Evolutionary conservation across 2,888 invertebrate genomes (phyloP), one percentile per base, ranked within the genome.

Genomic region (Blastobasis lacticolella): DNA sequence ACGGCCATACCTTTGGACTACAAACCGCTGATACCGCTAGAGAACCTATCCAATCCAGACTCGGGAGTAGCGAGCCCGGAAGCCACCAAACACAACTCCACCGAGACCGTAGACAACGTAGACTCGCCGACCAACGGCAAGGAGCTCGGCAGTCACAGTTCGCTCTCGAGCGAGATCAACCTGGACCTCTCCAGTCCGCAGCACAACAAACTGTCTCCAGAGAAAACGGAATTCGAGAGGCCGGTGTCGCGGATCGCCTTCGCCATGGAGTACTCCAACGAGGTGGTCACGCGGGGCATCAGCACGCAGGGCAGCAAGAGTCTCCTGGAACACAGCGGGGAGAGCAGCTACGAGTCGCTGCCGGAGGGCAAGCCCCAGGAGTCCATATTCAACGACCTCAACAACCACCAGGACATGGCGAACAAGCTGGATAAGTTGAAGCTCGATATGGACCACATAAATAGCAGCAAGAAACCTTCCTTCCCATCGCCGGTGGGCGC

Each of bases 31-130:
- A 70, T 76, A 38, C 71, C 78, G 0, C 54, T 82, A 10, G 87
- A 86, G 57, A 87, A 81, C 58, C 66, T 82, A 1, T 88, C 88
- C 5, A 88, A 88, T 53, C 88, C 88, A 0, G 89, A 89, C 52
- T 90, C 91, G 0, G 88, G 89, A 0, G 86, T 90, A 4, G 88
- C 90, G 7, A 91, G 90, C 63, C 90, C 91, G 0, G 89, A 89
- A 42, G 85, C 86, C 0, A 90, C 90, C 3, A 90, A 90, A 63
- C 90, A 89, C 57, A 90, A 89, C 58, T 88, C 90, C 0, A 86
- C 88, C 0, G 90, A 89, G 61, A 86, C 90, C 0, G 80, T 85
- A 0, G 85, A 87, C 49, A 86, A 87, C 53, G 87, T 87, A 1
- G 86, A 88, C 50, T 88, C 87, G 0, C 88, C 88, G 0, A 70